Evolutionary conservation across 1,140 invertebrate genomes (phyloP), one percentile per base, ranked within the genome.

Genomic region (Drepana arcuata): DNA sequence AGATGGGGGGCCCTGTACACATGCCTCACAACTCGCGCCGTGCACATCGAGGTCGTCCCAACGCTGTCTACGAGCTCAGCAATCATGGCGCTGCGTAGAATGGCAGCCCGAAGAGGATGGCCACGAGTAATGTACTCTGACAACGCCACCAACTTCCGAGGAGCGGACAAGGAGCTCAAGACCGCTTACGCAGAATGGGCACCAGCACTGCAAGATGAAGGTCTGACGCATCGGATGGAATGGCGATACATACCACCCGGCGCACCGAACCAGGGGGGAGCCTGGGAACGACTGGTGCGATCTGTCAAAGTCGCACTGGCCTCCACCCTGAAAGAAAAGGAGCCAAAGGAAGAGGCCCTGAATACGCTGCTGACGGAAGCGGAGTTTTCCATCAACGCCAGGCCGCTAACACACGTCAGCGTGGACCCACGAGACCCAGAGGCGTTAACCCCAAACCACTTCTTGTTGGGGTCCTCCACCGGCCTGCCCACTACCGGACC

Each of bases 231-330:
- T 2, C 29, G n/a, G 0, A 53, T 58, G 1, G 15, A 34, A 2
- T 84, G 72, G 69, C 34, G 58, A 1, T 83, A 72, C 40, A 80
- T 66, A n/a, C 66, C 75, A 2, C 78, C 77, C 1, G 27, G 35
- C 7, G 54, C 58, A 0, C 67, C 73, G 0, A 62, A 81, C 34
- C 69, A 75, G 51, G 73, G 72, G 2, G 75, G 75, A 1, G 53
- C 57, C 0, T 84, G 79, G 77, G 77, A 84, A 29, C 41, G 69
- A 1, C 31, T 71, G 5, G 63, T 84, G 1, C 44, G 66, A 1
- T 51, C 50, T 0, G 62, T 74, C 0, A 79, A 83, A 37, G 48
- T 43, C 2, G 52, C 66, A 1, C 34, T 81, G 0, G 16, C 36
- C 0, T 15, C 38, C 0, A 43, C 40, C 0, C 28, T 65, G 1